A percentile compares a stretch with the other conserved stretches of the same genome.
These are phyloP conservation scores for Lithobates pipiens DNA, from an alignment of 2,797 vertebrate species.

Conservation along the genomic window DNA sequence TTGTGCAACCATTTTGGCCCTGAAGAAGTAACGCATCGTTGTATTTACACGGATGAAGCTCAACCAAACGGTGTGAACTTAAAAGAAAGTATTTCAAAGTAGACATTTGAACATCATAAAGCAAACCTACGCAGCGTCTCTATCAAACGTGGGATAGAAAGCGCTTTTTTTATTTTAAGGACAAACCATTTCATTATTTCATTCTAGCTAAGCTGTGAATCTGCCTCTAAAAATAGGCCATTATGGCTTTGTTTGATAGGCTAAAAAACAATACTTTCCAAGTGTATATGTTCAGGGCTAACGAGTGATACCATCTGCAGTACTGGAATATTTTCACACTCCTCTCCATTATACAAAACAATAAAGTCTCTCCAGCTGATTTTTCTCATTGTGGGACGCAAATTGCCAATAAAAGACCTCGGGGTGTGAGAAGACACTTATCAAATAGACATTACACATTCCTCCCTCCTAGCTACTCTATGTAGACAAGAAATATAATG, in stretches of 20 bases:
- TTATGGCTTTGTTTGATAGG: conserved; percentile 64
- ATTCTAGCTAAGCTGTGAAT: conserved; percentile 68
- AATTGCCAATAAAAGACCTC: conserved; percentile 77
- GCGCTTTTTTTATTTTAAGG: conserved; percentile 65
- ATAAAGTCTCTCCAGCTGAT: conserved; percentile 77
- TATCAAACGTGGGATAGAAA: conserved; percentile 44
- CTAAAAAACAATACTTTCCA: conserved; percentile 68
- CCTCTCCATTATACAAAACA: conserved; percentile 76
- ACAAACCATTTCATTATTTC: conserved; percentile 67
- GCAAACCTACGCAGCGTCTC: conserved; percentile 28
- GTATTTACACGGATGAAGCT: not conserved
- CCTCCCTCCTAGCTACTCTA: conserved; percentile 65
- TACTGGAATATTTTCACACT: conserved; percentile 77
- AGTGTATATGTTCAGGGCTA: conserved; percentile 71
- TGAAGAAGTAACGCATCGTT: not conserved
- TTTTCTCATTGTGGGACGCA: conserved; percentile 77
- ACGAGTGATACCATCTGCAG: conserved; percentile 74
- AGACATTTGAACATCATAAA: conserved; percentile 10
- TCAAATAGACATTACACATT: conserved; percentile 73
- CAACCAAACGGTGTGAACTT: not conserved
- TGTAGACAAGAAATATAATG: conserved; percentile 68
- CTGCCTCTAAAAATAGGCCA: conserved; percentile 67
- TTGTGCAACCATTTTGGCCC: not conserved
- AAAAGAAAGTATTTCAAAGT: conserved; percentile 25
- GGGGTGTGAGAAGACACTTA: conserved; percentile 79